These are phyloP conservation scores for Periphyllus acericola DNA, from an alignment of 2,888 invertebrate species.

Conservation along the genomic window DNA sequence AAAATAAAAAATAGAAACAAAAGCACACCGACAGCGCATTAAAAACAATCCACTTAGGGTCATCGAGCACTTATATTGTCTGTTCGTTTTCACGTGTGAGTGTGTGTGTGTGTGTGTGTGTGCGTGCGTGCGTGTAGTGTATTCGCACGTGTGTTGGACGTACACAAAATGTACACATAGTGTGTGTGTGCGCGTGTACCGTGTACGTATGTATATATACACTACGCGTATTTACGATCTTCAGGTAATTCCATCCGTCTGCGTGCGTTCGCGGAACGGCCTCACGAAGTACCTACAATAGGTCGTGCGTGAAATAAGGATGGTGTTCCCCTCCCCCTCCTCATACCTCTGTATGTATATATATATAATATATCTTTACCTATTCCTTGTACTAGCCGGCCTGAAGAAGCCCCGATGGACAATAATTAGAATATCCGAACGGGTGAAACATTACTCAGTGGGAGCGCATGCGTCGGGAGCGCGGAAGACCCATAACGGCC, in stretches of 20 bases:
- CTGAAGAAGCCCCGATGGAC: conserved; percentile 42
- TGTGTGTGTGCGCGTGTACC: no score
- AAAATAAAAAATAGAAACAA: neutral
- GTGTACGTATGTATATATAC: no score
- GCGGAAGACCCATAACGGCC: conserved; percentile 55
- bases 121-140: neutral
- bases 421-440: conserved; percentile 25
- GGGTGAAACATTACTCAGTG: conserved; percentile 25
- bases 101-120: neutral
- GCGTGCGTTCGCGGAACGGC: conserved; percentile 16
- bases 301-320: conserved; percentile 54
- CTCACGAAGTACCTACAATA: conserved; percentile 32
- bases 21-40: neutral
- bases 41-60: conserved; percentile 21
- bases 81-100: neutral
- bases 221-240: neutral
- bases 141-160: no score
- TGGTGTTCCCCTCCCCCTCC: neutral
- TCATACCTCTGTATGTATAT: no score
- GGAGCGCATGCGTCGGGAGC: neutral
- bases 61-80: neutral
- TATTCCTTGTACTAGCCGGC: neutral
- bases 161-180: no score
- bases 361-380: no score
- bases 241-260: conserved; percentile 36